Conservation (phyloP, 1,140 invertebrate genomes). For the Magallana ariakensis region DNA sequence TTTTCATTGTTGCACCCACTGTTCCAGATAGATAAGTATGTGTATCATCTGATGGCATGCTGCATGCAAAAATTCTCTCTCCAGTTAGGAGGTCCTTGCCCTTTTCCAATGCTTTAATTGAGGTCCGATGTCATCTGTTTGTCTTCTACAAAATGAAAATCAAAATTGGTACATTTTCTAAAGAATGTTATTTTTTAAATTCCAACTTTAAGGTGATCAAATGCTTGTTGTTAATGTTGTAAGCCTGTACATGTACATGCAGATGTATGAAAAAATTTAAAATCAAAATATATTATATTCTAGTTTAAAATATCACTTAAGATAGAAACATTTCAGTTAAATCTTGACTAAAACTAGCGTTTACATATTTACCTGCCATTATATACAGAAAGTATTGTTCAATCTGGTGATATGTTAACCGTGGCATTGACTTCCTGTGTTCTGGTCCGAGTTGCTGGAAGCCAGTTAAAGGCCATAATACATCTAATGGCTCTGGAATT, state of each 20-base stretch:
- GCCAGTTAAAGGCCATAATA: constrained; percentile 39
- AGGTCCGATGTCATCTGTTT: background rate
- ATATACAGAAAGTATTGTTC: constrained; percentile 46
- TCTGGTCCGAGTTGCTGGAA: constrained; percentile 36
- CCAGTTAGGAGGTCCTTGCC: constrained; percentile 8
- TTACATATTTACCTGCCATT: constrained; percentile 35
- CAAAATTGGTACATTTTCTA: too few relatives aligned
- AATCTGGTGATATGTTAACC: constrained; percentile 27
- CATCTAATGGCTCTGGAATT: constrained; percentile 1
- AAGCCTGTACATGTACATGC: too few relatives aligned
- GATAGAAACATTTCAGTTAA: too few relatives aligned
- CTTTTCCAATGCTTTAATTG: constrained; percentile 49
- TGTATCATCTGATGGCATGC: background rate
- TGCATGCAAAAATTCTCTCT: constrained; percentile 36
- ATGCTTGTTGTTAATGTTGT: too few relatives aligned
- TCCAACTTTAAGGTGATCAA: too few relatives aligned
- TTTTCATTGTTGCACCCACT: constrained; percentile 29
- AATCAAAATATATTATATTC: too few relatives aligned
- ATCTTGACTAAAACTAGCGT: background rate
- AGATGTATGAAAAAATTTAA: too few relatives aligned
- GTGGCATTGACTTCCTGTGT: constrained; percentile 22
- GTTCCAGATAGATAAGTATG: background rate
- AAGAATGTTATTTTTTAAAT: too few relatives aligned
- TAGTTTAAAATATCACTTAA: too few relatives aligned
- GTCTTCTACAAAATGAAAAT: background rate